Evolutionary conservation across 2,888 invertebrate genomes (phyloP).

Genomic region (Hydrotaea cyrtoneurina): DNA sequence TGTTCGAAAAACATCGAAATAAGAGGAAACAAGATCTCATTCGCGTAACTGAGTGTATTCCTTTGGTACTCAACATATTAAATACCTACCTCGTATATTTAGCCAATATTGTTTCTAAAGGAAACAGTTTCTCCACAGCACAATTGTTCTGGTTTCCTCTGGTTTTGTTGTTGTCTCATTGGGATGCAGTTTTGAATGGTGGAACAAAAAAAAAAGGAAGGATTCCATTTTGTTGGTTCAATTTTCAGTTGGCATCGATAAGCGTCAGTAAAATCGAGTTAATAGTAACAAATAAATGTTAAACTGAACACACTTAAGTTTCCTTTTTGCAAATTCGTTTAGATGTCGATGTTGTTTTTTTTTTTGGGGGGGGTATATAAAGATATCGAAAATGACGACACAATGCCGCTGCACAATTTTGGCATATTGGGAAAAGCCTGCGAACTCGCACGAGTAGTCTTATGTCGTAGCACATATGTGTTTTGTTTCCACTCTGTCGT

Average conservation of each 20-base stretch:
- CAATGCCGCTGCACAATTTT: constrained; percentile 78
- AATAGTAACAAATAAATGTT: constrained; percentile 81
- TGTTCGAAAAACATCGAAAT: too few relatives aligned
- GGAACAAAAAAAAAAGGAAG: background rate
- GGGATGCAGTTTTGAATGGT: background rate
- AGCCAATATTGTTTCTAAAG: background rate
- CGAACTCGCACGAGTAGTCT: constrained; percentile 25
- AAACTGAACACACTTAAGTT: constrained; percentile 77
- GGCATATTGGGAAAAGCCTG: constrained; percentile 75
- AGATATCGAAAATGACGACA: constrained; percentile 80
- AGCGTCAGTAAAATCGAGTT: constrained; percentile 78
- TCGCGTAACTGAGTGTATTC: too few relatives aligned
- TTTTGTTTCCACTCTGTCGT: background rate
- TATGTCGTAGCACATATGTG: constrained; percentile 20
- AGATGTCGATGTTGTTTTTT: constrained; percentile 30
- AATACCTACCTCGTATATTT: constrained; percentile 2
- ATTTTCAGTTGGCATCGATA: constrained; percentile 70
- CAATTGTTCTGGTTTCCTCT: background rate
- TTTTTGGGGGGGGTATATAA: constrained; percentile 73
- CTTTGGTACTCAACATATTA: too few relatives aligned
- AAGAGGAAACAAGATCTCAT: too few relatives aligned
- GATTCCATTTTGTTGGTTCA: constrained; percentile 17
- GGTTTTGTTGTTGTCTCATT: too few relatives aligned
- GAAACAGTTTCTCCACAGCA: background rate
- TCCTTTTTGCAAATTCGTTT: constrained; percentile 60